phyloP scores from a whole-genome alignment of 2,113 vertebrate genomes.

The Notarius lentiginosus region DNA sequence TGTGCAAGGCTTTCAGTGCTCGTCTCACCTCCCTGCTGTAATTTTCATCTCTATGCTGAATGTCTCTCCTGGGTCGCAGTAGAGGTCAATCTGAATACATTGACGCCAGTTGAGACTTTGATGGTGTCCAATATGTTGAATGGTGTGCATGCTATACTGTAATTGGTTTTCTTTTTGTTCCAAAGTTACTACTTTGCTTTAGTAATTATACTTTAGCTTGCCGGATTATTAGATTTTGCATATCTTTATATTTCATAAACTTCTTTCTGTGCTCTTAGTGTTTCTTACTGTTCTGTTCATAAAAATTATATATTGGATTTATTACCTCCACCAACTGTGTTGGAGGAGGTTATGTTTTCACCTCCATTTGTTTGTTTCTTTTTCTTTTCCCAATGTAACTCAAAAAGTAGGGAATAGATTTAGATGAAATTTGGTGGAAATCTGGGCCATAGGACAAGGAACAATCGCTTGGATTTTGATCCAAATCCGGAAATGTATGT shows the following conservation, averaged over 20 bases:
- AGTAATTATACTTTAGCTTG: neutral
- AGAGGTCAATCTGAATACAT: conserved; percentile 3
- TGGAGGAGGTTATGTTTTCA: too few species aligned
- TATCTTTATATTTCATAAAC: neutral
- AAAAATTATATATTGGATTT: neutral
- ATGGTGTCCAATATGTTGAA: neutral
- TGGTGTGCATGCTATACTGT: neutral
- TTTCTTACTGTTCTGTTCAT: neutral
- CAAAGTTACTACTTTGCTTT: neutral
- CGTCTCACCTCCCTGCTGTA: conserved; percentile 16
- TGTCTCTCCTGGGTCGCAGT: neutral
- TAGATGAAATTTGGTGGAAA: too few species aligned
- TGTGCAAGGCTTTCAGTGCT: neutral
- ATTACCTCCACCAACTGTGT: too few species aligned
- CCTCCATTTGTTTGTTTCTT: too few species aligned
- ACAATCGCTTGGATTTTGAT: too few species aligned
- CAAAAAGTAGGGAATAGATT: too few species aligned
- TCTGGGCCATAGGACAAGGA: too few species aligned
- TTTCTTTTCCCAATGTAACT: too few species aligned
- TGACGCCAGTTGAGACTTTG: neutral
- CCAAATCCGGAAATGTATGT: too few species aligned
- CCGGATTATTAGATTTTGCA: neutral
- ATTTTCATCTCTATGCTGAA: conserved; percentile 27
- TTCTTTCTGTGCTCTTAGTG: neutral
- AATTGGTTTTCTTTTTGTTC: neutral